phyloP scores from a whole-genome alignment of 2,797 vertebrate genomes.

The Scolopax bukidnonensis region DNA sequence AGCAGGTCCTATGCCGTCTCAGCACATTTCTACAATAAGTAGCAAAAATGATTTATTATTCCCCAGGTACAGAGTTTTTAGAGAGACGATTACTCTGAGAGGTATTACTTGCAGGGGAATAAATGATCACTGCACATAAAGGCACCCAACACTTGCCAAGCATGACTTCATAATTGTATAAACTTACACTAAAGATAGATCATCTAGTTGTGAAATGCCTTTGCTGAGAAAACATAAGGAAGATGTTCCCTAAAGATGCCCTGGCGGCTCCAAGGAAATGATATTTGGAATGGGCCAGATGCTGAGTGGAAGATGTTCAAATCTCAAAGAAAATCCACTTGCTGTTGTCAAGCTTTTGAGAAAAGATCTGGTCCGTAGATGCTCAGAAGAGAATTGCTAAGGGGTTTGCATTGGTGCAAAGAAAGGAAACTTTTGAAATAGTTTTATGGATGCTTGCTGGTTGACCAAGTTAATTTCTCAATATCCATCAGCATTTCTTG shows the following conservation, averaged over 20 bases:
- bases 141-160: background rate
- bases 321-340: background rate
- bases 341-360: background rate
- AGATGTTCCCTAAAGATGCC: background rate
- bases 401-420: background rate
- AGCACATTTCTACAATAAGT: background rate
- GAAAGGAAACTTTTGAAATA: background rate
- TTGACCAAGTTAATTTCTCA: background rate
- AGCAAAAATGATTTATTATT: background rate
- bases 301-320: background rate
- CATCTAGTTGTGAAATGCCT: background rate
- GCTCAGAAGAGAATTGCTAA: background rate
- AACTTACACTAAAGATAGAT: background rate
- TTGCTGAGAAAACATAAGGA: background rate
- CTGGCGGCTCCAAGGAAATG: background rate
- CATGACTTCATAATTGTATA: background rate
- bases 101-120: background rate
- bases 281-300: background rate
- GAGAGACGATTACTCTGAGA: background rate
- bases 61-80: background rate
- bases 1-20: background rate
- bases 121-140: background rate
- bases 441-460: background rate
- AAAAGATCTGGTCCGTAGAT: background rate
- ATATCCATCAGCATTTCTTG: background rate